These are phyloP conservation scores for Pipistrellus pygmaeus DNA, from an alignment of 2,797 vertebrate species.

Conservation along the genomic window DNA sequence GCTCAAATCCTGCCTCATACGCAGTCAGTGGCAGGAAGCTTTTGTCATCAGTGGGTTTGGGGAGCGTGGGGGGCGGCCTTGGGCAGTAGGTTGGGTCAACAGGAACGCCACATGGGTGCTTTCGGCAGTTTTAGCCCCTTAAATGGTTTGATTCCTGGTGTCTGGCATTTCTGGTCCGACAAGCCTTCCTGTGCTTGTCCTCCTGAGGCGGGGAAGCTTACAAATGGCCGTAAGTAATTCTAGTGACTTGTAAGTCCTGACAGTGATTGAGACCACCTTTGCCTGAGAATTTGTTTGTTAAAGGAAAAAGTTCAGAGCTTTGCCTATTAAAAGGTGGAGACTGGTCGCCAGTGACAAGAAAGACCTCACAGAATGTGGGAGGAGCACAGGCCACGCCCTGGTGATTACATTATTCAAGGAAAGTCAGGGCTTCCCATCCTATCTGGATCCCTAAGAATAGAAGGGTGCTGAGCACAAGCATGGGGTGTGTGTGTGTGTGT, in stretches of 20 bases:
- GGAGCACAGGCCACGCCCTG: fast-evolving
- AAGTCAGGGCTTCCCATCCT: background rate
- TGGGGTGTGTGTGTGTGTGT: background rate
- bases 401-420: background rate
- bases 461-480: background rate
- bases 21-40: background rate
- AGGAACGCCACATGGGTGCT: background rate
- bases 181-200: background rate
- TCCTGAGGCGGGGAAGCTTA: background rate
- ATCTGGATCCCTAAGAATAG: background rate
- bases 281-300: background rate
- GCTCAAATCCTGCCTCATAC: background rate
- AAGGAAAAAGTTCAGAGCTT: background rate
- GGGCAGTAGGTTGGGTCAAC: background rate
- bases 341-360: background rate
- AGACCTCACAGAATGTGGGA: too few relatives aligned
- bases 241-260: background rate
- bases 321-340: background rate
- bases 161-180: background rate
- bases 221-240: background rate
- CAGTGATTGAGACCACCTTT: background rate
- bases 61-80: background rate
- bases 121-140: background rate
- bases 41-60: background rate
- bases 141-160: background rate